Evolutionary conservation across 2,888 invertebrate species (phyloP).

Genomic region (Ypsolopha sequella): DNA sequence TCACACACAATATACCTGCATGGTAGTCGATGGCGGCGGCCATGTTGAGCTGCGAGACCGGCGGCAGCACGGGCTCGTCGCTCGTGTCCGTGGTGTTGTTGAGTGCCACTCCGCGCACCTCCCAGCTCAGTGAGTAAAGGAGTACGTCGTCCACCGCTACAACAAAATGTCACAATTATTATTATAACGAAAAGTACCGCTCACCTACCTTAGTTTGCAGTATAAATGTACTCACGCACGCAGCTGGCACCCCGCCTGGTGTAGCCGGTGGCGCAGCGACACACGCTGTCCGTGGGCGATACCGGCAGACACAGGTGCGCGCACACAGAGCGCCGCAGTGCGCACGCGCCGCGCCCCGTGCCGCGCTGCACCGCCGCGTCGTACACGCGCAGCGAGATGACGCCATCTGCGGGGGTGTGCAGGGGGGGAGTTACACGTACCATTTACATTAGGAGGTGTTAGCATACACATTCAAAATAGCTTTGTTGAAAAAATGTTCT

Average conservation of each 20-base stretch:
- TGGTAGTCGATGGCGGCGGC: constrained; percentile 77
- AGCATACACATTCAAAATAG: no score
- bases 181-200: not conserved
- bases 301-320: constrained; percentile 82
- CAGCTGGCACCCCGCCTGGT: constrained; percentile 18
- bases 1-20: constrained; percentile 20
- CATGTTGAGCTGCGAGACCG: constrained; percentile 73
- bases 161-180: constrained; percentile 11
- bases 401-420: constrained; percentile 66
- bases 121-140: constrained; percentile 82
- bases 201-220: no score
- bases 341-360: constrained; percentile 65
- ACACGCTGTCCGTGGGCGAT: constrained; percentile 65
- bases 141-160: constrained; percentile 77
- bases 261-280: constrained; percentile 82
- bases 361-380: constrained; percentile 75
- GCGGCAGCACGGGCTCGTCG: constrained; percentile 27
- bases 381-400: constrained; percentile 78
- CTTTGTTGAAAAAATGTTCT: no score
- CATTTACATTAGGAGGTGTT: no score
- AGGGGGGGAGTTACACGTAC: no score
- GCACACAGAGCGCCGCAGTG: constrained; percentile 68
- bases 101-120: constrained; percentile 76
- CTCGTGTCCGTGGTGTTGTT: constrained; percentile 16
- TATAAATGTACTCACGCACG: constrained; percentile 16